These are phyloP conservation scores for Tenrec ecaudatus DNA, from an alignment of 2,113 vertebrate genomes.

Conservation along the genomic window DNA sequence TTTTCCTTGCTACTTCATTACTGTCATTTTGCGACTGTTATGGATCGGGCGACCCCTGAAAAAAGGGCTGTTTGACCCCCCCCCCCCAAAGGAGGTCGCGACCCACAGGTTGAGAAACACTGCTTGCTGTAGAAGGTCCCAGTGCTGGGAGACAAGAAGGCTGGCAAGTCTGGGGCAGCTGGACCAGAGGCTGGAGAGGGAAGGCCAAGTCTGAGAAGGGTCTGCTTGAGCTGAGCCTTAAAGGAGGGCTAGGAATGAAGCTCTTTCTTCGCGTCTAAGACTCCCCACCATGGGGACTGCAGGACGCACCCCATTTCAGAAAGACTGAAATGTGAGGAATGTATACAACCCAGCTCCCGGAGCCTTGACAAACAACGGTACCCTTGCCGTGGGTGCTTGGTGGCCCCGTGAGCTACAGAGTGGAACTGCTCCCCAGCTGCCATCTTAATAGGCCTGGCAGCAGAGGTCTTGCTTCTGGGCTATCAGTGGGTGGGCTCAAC, in stretches of 20 bases:
- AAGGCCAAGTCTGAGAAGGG: not conserved
- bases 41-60: no score
- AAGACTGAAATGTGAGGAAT: not conserved
- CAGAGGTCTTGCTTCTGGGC: not conserved
- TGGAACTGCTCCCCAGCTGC: not conserved
- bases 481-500: not conserved
- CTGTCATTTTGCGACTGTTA: no score
- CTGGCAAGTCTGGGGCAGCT: not conserved
- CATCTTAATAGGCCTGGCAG: not conserved
- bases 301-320: not conserved
- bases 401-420: not conserved
- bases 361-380: not conserved
- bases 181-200: not conserved
- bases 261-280: not conserved
- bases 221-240: not conserved
- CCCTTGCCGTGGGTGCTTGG: not conserved
- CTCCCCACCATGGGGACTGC: not conserved
- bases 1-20: no score
- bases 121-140: not conserved
- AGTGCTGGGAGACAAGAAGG: rapidly evolving
- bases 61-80: no score
- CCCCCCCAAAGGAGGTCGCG: no score
- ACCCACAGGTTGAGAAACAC: no score
- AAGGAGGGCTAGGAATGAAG: not conserved
- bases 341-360: not conserved